Base-by-base conservation (phyloP, 2,113 vertebrate genomes). In the Xenopus tropicalis region DNA sequence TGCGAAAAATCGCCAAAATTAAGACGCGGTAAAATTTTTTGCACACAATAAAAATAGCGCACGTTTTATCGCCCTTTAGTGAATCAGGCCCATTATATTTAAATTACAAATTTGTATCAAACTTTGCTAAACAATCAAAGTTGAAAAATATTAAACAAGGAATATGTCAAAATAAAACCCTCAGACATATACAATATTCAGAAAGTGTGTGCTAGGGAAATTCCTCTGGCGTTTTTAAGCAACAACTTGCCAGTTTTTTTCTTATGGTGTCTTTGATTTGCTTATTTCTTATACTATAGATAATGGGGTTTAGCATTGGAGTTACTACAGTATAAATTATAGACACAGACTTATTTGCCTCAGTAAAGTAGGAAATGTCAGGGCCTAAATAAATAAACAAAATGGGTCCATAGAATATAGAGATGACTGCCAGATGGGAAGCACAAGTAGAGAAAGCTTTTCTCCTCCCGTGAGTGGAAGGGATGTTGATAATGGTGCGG, bases 391-490 rank as follows among this genome's bases (percentile, higher is more conserved):
- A 63, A 56, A 63, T 71, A 21, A 71, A 51, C 17, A 71, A 44
- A 23, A 71, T 62, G 43, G 70, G 51, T 5, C 70, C 70, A 21
- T 71, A 71, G 59, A 62, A 71, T 13, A 71, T 24, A 10, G 70
- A 62, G 6, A 71, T 43, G 11, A 63, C 70, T 16, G 24, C 12
- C 17, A 71, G 16, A 44, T 74, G 71, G 48, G 63, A 66, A 7
- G 6, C 43, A 67, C 71, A 74, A 14, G 71, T 74, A 52, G 71
- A 74, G 3, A 74, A 19, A 12, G 54, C 21, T 37, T 74, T 74
- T 12, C 24, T 24, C n/a, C 37, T 69, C n/a, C 67, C 54, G 6
- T 57, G 52, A 21, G 20, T 58, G n/a, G 67, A 37, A 3, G 19
- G 25, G 29, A 69, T 69, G 19, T 37, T 58, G n/a, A 69, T 24